A percentile compares a stretch with the other conserved stretches of the same genome.
phyloP scores from a whole-genome alignment of 2,797 vertebrate genomes.

The Echeneis naucrates region DNA sequence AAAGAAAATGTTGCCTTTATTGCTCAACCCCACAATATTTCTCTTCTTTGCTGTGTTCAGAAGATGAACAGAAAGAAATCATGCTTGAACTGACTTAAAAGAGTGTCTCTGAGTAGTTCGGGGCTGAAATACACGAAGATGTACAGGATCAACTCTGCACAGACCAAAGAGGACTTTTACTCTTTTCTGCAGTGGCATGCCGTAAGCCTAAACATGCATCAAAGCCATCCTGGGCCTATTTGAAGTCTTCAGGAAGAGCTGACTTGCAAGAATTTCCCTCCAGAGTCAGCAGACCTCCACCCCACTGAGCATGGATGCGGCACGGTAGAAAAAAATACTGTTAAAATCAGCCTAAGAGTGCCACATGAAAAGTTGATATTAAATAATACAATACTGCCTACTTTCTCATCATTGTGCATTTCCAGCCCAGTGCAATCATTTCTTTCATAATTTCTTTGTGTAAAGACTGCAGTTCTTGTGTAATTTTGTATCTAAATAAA shows the following conservation, averaged over 20 bases:
- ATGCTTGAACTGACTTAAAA: background rate
- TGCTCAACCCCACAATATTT: background rate
- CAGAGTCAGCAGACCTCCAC: slow-evolving; percentile 65
- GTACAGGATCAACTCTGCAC: slow-evolving; percentile 31
- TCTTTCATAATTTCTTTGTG: background rate
- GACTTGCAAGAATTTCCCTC: slow-evolving; percentile 66
- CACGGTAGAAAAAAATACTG: slow-evolving; percentile 8
- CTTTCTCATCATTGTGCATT: background rate
- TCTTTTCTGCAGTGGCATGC: slow-evolving; percentile 43
- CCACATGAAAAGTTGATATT: background rate
- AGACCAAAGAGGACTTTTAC: slow-evolving; percentile 49
- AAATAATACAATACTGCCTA: background rate
- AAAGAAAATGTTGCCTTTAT: background rate
- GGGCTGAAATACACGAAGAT: slow-evolving; percentile 20
- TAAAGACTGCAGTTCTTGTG: background rate
- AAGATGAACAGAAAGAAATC: background rate
- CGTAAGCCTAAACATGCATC: slow-evolving; percentile 71
- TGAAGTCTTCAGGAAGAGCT: slow-evolving; percentile 70
- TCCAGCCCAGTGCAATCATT: background rate
- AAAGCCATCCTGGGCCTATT: slow-evolving; percentile 57
- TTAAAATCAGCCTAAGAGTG: slow-evolving; percentile 9
- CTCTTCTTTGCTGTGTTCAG: background rate
- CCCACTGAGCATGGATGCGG: slow-evolving; percentile 21
- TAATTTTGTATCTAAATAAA: background rate
- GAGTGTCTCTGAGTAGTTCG: background rate